Conservation (phyloP, 2,797 vertebrate species). For the Etheostoma perlongum region DNA sequence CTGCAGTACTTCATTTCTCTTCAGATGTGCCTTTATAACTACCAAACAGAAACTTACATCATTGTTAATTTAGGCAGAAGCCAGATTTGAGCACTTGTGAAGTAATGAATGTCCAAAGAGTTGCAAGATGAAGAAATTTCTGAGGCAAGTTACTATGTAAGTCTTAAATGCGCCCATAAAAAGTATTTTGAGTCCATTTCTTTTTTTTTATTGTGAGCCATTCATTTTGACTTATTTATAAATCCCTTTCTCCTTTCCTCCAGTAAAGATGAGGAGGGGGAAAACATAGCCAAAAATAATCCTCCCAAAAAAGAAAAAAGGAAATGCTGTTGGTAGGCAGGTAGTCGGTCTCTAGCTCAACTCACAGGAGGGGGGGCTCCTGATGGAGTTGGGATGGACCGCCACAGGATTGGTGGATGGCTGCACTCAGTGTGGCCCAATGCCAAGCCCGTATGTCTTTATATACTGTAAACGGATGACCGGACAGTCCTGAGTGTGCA, state of each 20-base stretch:
- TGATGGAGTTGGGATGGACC: slow-evolving; percentile 84
- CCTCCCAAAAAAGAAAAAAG: slow-evolving; percentile 48
- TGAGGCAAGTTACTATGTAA: slow-evolving; percentile 72
- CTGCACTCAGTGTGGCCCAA: slow-evolving; percentile 80
- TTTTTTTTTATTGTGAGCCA: slow-evolving; percentile 64
- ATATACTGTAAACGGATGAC: slow-evolving; percentile 88
- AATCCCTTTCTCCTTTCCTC: slow-evolving; percentile 71
- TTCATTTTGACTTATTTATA: slow-evolving; percentile 80
- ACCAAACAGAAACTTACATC: slow-evolving; percentile 61
- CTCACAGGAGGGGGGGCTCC: slow-evolving; percentile 78
- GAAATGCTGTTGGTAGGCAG: slow-evolving; percentile 77
- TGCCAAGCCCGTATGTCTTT: slow-evolving; percentile 89
- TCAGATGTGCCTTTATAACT: slow-evolving; percentile 25
- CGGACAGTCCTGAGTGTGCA: slow-evolving; percentile 85
- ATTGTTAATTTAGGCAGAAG: slow-evolving; percentile 57
- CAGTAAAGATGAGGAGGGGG: slow-evolving; percentile 79
- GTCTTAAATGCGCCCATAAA: slow-evolving; percentile 81
- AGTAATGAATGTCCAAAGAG: slow-evolving; percentile 68
- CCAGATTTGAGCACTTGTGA: slow-evolving; percentile 60
- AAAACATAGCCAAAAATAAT: slow-evolving; percentile 74
- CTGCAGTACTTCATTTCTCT: slow-evolving; percentile 12
- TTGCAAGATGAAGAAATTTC: slow-evolving; percentile 68
- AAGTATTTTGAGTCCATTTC: slow-evolving; percentile 81
- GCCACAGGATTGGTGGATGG: slow-evolving; percentile 87
- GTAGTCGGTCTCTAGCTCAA: slow-evolving; percentile 79